Evolutionary conservation across 2,113 vertebrate species (phyloP).

Genomic region (Alethe castanea): DNA sequence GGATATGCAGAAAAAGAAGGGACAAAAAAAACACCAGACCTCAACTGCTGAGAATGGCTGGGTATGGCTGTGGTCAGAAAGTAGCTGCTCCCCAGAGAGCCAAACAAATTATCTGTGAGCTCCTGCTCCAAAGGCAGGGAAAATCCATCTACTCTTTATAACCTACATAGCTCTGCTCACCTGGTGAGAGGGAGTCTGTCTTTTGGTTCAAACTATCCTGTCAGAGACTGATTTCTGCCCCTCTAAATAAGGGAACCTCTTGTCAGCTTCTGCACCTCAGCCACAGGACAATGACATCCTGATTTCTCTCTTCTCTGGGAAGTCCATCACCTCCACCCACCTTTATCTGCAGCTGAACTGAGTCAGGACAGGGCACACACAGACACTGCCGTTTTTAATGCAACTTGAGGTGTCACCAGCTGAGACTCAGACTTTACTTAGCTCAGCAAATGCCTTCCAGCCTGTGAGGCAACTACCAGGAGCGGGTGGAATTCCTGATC

Average conservation of each 20-base stretch:
- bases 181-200: background rate
- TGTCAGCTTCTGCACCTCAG: background rate
- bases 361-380: background rate
- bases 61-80: background rate
- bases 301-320: background rate
- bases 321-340: background rate
- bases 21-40: background rate
- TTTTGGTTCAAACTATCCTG: background rate
- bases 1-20: background rate
- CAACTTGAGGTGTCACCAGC: background rate
- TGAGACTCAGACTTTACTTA: background rate
- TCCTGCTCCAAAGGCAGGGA: background rate
- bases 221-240: background rate
- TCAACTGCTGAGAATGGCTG: background rate
- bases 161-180: accelerated
- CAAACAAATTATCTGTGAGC: background rate
- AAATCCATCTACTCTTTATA: background rate
- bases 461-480: background rate
- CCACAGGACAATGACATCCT: background rate
- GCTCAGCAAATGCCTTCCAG: background rate
- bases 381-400: background rate
- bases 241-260: background rate
- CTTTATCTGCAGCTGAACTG: background rate
- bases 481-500: background rate
- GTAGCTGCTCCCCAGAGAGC: background rate